Conservation (phyloP, 2,888 invertebrate genomes). For the Eledone cirrhosa region DNA sequence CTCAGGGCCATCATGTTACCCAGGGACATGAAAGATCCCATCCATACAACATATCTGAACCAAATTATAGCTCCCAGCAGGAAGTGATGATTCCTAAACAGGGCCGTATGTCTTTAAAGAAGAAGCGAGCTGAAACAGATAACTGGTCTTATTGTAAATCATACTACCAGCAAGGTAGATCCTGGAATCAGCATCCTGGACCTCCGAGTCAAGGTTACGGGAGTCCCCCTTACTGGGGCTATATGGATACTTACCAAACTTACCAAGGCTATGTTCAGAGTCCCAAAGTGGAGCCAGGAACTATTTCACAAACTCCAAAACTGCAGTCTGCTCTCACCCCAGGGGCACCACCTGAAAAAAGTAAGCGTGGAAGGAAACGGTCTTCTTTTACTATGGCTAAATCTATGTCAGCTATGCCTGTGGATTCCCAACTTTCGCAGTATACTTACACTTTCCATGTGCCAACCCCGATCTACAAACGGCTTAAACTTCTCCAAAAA, state of each 20-base stretch:
- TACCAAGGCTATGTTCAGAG: conserved; percentile 11
- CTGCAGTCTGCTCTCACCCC: neutral
- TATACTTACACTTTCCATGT: conserved; percentile 58
- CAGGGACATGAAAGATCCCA: conserved; percentile 3
- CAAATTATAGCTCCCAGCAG: neutral
- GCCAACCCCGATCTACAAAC: conserved; percentile 53
- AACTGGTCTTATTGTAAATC: conserved; percentile 23
- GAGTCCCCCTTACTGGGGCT: neutral
- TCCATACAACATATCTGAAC: conserved; percentile 4
- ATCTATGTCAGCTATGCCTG: neutral
- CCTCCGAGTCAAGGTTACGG: neutral
- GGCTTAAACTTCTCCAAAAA: conserved; percentile 43
- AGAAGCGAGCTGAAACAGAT: conserved; percentile 22
- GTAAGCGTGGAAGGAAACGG: conserved; percentile 12
- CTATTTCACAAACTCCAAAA: neutral
- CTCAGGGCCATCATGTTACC: conserved; percentile 18
- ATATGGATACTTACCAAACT: conserved; percentile 25
- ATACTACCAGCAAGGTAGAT: conserved; percentile 23
- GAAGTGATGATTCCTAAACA: conserved; percentile 1
- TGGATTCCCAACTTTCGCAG: conserved; percentile 33
- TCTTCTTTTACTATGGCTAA: conserved; percentile 24
- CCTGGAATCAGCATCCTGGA: conserved; percentile 22
- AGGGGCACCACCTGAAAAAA: conserved; percentile 4
- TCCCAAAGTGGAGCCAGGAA: neutral
- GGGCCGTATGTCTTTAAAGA: conserved; percentile 21